Base-by-base conservation (phyloP, 1,140 invertebrate species). In the Eupeodes corollae region DNA sequence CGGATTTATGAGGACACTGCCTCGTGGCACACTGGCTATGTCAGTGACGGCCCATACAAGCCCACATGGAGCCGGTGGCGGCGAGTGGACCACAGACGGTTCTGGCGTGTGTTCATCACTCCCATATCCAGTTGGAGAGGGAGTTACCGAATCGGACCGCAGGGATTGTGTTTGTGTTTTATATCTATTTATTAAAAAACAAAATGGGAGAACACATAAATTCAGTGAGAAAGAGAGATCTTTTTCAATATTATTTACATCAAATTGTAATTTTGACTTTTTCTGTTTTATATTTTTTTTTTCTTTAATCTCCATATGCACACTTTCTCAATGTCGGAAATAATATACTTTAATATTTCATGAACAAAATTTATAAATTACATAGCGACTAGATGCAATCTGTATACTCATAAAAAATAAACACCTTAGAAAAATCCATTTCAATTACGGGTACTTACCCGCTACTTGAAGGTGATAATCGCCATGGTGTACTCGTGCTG, bases 21-120 rank as follows among this genome's bases (percentile, higher is more conserved):
- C 89, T 46, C 81, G 74, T 44, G 88, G 88, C 33, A 91, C 86
- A 48, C 79, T 79, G 16, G 83, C 78, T 60, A 91, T 77, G 71
- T 83, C 84, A 34, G 85, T 87, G 9, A 91, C 84, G 38, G 87
- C 87, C 86, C 88, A 91, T 61, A 89, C 79, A 2, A 89, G 74
- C 54, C 64, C 65, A 47, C 59, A 57, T 44, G 51, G 40, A 33
- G 52, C 42, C 26, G 49, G 38, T 21, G 55, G 46, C 44, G 53
- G 30, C 35, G 51, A 34, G 50, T 53, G 41, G 18, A 44, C 48
- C 18, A 39, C 39, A 32, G 51, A 40, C 50, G 53, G 49, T 47
- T 58, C 57, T 56, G 53, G 58, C 48, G 64, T 57, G 34, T 61
- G 64, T 52, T 62, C 60, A 54, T 67, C 65, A 56, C 64, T 68